phyloP scores from a whole-genome alignment of 2,113 vertebrate species.

The Elgaria multicarinata region DNA sequence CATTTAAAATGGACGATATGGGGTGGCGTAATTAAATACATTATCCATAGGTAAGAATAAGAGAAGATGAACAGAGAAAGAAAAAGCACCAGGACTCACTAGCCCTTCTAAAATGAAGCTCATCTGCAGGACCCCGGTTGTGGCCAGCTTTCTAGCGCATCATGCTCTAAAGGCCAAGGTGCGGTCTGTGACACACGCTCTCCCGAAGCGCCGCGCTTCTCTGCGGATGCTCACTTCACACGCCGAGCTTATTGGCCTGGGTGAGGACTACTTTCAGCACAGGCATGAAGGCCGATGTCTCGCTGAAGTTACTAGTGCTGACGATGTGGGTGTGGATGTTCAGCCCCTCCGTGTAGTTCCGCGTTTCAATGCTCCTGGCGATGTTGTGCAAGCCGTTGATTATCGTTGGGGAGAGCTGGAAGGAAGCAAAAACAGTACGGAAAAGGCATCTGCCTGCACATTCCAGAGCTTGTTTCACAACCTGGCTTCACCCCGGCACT shows the following conservation, averaged over 20 bases:
- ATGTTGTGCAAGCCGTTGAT: conserved; percentile 92
- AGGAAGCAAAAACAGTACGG: neutral
- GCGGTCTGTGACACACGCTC: conserved; percentile 63
- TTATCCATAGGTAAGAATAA: conserved; percentile 66
- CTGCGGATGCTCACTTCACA: conserved; percentile 66
- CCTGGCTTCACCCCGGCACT: neutral
- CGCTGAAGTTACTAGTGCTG: conserved; percentile 97
- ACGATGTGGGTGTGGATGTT: conserved; percentile 97
- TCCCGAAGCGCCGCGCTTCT: conserved; percentile 60
- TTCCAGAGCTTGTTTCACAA: neutral
- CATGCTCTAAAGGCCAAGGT: conserved; percentile 51
- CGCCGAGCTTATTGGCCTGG: conserved; percentile 93
- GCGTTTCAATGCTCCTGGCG: conserved; percentile 86
- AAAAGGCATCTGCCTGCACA: neutral
- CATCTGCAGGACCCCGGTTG: conserved; percentile 55
- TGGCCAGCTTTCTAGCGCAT: conserved; percentile 42
- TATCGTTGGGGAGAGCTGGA: conserved; percentile 93
- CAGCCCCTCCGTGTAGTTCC: conserved; percentile 88
- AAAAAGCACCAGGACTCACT: conserved; percentile 71
- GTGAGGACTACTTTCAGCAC: conserved; percentile 97
- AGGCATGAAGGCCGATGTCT: conserved; percentile 98
- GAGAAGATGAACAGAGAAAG: conserved; percentile 64
- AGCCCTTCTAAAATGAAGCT: conserved; percentile 53
- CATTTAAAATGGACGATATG: conserved; percentile 64
- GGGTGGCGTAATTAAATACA: conserved; percentile 68